These are phyloP conservation scores for Spilosoma lubricipeda DNA, from an alignment of 2,888 invertebrate genomes.

Conservation along the genomic window DNA sequence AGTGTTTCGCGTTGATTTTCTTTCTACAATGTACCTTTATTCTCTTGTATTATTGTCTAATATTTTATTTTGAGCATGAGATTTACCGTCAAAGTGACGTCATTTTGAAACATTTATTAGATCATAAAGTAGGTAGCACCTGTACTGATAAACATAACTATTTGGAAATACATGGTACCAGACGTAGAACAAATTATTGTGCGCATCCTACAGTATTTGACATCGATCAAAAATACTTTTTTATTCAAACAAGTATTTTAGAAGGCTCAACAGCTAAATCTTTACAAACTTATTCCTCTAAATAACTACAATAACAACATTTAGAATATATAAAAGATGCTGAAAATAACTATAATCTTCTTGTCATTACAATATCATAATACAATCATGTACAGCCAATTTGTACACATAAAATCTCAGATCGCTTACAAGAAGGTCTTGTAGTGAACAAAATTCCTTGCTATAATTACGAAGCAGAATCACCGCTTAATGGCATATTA, in stretches of 20 bases:
- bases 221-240: not conserved
- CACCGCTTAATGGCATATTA: slow-evolving; percentile 36
- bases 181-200: not conserved
- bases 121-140: not conserved
- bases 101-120: not conserved
- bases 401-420: slow-evolving; percentile 26
- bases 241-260: not conserved
- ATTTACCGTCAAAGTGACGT: no score
- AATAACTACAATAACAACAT: not conserved
- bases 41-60: no score
- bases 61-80: no score
- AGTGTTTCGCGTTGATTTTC: no score
- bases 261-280: not conserved
- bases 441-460: slow-evolving; percentile 38
- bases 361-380: slow-evolving; percentile 9
- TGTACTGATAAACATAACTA: not conserved
- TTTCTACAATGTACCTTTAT: no score
- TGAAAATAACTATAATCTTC: not conserved
- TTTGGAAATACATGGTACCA: not conserved
- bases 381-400: slow-evolving; percentile 11
- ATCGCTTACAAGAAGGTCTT: slow-evolving; percentile 34
- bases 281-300: not conserved
- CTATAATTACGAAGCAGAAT: slow-evolving; percentile 35
- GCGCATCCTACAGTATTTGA: not conserved
- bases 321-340: not conserved